These are phyloP conservation scores for Lottia scabra DNA, from an alignment of 2,888 invertebrate genomes.

Conservation along the genomic window DNA sequence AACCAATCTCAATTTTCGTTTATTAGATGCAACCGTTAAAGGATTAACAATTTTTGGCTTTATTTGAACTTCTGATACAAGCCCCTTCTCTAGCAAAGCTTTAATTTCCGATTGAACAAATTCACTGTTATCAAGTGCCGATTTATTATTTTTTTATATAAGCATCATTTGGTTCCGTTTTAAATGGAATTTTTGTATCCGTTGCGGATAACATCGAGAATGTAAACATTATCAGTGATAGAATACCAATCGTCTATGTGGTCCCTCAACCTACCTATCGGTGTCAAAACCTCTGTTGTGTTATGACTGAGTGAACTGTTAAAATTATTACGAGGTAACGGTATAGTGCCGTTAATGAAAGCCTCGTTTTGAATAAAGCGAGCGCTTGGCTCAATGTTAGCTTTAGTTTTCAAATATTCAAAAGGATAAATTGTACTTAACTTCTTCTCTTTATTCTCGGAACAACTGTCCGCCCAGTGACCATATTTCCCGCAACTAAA, in stretches of 20 bases:
- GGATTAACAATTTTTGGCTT: neutral
- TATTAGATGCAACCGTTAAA: neutral
- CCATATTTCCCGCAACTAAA: constrained; percentile 5
- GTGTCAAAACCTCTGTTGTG: neutral
- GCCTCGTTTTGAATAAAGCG: no score
- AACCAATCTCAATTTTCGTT: neutral
- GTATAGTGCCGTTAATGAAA: neutral
- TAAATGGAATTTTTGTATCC: neutral
- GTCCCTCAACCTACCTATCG: neutral
- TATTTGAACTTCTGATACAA: neutral
- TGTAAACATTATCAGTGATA: neutral
- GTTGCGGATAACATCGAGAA: neutral
- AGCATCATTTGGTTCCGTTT: neutral
- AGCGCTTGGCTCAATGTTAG: no score
- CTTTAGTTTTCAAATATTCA: no score
- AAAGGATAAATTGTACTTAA: no score
- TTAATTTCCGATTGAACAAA: neutral
- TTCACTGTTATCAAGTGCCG: neutral
- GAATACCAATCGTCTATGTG: neutral
- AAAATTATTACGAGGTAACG: neutral
- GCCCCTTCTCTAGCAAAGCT: neutral
- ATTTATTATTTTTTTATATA: neutral
- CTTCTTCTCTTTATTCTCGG: neutral
- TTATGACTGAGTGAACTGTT: no score
- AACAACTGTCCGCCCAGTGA: constrained; percentile 2